phyloP scores from a whole-genome alignment of 37 sponge, comb jelly and placozoan genomes.

The Mnemiopsis leidyi region DNA sequence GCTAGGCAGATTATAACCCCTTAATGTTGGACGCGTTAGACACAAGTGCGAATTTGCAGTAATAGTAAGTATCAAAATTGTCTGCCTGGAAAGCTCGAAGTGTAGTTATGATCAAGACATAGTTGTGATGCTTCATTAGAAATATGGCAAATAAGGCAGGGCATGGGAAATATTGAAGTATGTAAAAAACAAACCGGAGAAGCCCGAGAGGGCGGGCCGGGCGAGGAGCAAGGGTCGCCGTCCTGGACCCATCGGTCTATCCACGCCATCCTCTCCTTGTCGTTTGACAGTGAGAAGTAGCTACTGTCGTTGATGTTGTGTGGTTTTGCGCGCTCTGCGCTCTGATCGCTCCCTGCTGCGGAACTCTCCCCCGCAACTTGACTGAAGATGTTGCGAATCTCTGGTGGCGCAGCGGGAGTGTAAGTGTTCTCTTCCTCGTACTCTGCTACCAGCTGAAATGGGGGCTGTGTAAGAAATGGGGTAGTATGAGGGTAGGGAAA shows the following conservation, averaged over 20 bases:
- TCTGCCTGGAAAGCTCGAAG: too few species aligned
- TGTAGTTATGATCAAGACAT: too few species aligned
- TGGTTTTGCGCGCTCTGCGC: conserved; percentile 10
- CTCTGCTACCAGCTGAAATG: conserved; percentile 43
- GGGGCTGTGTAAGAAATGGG: background rate
- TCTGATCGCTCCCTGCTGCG: conserved; percentile 24
- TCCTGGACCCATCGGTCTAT: conserved; percentile 56
- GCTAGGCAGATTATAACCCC: too few species aligned
- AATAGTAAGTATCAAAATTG: too few species aligned
- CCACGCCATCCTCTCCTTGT: conserved; percentile 56
- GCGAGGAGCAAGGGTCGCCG: background rate
- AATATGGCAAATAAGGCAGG: too few species aligned
- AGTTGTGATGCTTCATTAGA: too few species aligned
- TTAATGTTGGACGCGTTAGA: too few species aligned
- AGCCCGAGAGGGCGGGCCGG: background rate
- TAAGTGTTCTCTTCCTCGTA: conserved; percentile 15
- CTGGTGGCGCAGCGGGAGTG: background rate
- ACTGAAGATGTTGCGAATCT: background rate
- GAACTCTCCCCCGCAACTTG: conserved; percentile 54
- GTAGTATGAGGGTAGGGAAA: too few species aligned
- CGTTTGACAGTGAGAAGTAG: conserved; percentile 4
- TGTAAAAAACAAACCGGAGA: too few species aligned
- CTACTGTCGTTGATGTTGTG: conserved; percentile 44
- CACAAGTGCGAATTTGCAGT: too few species aligned
- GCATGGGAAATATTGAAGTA: too few species aligned